phyloP scores from a whole-genome alignment of 2,888 invertebrate species.

The Disparrhopalites patrizii region DNA sequence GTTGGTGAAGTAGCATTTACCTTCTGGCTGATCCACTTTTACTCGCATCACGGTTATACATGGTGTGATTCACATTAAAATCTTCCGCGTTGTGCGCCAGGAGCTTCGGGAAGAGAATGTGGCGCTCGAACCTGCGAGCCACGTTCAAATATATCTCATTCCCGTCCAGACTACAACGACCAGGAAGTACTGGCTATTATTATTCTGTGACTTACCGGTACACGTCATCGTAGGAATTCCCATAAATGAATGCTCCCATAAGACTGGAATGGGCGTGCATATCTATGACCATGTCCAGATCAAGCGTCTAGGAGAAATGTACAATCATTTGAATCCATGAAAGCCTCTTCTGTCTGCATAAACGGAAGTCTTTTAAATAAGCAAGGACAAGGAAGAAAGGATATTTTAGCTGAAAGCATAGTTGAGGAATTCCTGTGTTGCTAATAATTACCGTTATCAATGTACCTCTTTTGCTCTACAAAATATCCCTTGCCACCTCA shows the following conservation, averaged over 20 bases:
- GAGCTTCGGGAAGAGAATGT: constrained; percentile 90
- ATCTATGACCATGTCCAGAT: constrained; percentile 91
- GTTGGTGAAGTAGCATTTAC: constrained; percentile 52
- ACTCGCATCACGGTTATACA: constrained; percentile 85
- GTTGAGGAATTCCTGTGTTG: no score
- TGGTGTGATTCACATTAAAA: constrained; percentile 76
- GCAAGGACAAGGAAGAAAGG: no score
- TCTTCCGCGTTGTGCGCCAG: constrained; percentile 83
- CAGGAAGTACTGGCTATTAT: no score
- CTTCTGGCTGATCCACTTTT: constrained; percentile 85
- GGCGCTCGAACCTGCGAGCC: constrained; percentile 74
- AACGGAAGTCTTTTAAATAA: no score
- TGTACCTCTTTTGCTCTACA: no score
- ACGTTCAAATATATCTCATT: no score
- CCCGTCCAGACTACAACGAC: no score
- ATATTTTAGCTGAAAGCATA: no score
- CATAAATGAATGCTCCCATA: constrained; percentile 90
- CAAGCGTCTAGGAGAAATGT: constrained; percentile 55
- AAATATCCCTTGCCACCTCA: background rate
- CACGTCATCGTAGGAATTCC: constrained; percentile 89
- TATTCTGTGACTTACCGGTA: constrained; percentile 70
- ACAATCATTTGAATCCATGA: no score
- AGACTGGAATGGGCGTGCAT: constrained; percentile 90
- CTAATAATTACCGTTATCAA: no score
- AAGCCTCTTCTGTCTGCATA: no score